These are phyloP conservation scores for Penaeus vannamei DNA, from an alignment of 1,140 invertebrate species.

Conservation along the genomic window DNA sequence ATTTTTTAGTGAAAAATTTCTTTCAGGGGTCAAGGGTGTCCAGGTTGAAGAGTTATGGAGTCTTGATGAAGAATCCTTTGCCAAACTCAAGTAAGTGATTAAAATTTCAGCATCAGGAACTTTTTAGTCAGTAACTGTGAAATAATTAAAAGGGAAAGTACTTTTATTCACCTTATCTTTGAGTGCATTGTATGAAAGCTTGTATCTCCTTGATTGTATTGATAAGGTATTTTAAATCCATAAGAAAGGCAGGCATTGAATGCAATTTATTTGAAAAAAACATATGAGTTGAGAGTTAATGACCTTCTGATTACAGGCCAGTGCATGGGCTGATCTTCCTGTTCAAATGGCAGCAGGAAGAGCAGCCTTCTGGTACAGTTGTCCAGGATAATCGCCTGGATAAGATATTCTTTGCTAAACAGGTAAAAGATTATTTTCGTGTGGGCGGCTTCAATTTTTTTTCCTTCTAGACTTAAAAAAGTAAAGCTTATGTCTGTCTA, in stretches of 20 bases:
- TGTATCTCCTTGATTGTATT: background rate
- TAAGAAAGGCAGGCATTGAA: too few relatives aligned
- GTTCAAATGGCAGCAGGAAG: conserved; percentile 96
- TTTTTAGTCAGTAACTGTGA: too few relatives aligned
- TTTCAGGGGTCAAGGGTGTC: conserved; percentile 87
- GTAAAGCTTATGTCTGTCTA: too few relatives aligned
- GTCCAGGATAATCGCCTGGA: conserved; percentile 87
- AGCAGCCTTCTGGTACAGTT: conserved; percentile 86
- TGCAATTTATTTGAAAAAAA: background rate
- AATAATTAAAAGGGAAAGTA: too few relatives aligned
- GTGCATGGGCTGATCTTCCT: conserved; percentile 98
- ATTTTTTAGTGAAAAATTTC: conserved; percentile 57
- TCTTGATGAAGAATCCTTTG: conserved; percentile 90
- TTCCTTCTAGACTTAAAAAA: too few relatives aligned
- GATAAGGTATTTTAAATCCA: background rate
- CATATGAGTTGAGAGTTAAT: conserved; percentile 17
- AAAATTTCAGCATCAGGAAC: conserved; percentile 29
- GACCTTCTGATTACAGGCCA: conserved; percentile 79
- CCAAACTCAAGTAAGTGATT: conserved; percentile 85
- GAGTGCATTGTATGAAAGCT: background rate
- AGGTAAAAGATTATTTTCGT: conserved; percentile 76
- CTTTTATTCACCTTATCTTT: too few relatives aligned
- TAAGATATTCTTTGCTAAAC: conserved; percentile 99
- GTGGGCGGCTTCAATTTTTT: background rate
- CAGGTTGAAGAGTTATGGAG: conserved; percentile 99